Evolutionary conservation across 2,113 vertebrate genomes (phyloP).

Genomic region (Oryzias javanicus): DNA sequence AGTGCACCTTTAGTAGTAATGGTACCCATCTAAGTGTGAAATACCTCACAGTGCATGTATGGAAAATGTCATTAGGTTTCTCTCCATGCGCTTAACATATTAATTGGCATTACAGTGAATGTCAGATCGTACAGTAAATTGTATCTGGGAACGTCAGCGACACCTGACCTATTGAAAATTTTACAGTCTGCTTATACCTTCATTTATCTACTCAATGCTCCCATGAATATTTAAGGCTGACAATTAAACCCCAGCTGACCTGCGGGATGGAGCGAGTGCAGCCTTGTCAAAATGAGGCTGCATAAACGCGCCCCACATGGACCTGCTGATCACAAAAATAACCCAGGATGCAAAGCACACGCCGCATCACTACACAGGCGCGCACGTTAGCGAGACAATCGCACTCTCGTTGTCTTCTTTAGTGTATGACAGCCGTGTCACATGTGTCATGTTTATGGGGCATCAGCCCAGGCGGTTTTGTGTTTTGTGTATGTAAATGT

Average conservation of each 20-base stretch:
- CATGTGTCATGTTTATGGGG: constrained; percentile 62
- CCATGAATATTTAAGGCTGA: constrained; percentile 80
- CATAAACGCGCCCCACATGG: constrained; percentile 39
- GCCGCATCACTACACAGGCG: constrained; percentile 14
- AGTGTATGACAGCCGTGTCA: constrained; percentile 51
- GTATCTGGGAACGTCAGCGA: constrained; percentile 72
- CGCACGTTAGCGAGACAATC: constrained; percentile 41
- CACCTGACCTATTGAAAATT: constrained; percentile 80
- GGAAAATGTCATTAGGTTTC: constrained; percentile 72
- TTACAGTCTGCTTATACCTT: constrained; percentile 79
- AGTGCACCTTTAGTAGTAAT: constrained; percentile 56
- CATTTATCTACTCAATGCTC: constrained; percentile 78
- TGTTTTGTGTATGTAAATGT: constrained; percentile 68
- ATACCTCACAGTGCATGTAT: constrained; percentile 74
- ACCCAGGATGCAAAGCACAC: constrained; percentile 12
- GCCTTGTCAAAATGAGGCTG: constrained; percentile 53
- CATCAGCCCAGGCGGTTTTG: constrained; percentile 41
- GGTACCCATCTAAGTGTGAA: constrained; percentile 62
- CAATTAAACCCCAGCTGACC: constrained; percentile 81
- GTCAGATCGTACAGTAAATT: constrained; percentile 77
- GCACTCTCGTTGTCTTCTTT: constrained; percentile 42
- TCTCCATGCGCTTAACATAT: constrained; percentile 77
- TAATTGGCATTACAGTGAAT: constrained; percentile 75
- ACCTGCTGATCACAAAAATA: constrained; percentile 28
- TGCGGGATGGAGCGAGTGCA: constrained; percentile 45